Percentiles rank a stretch among this genome's conserved stretches.
phyloP scores from a whole-genome alignment of 2,888 invertebrate species.

The Machimus atricapillus region DNA sequence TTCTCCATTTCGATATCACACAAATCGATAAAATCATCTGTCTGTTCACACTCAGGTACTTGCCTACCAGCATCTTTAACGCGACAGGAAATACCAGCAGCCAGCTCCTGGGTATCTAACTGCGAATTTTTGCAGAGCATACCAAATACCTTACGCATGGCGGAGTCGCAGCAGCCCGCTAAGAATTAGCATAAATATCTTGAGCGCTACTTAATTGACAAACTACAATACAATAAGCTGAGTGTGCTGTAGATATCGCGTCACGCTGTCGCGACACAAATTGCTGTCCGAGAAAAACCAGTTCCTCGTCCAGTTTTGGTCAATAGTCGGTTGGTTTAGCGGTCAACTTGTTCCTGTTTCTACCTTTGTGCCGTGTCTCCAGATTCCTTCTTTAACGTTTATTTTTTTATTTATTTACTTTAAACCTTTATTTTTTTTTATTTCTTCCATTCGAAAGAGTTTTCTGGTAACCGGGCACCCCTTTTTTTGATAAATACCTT shows the following conservation, averaged over 20 bases:
- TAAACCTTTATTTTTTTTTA: background rate
- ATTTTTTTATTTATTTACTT: background rate
- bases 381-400: background rate
- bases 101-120: background rate
- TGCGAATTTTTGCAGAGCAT: background rate
- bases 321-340: conserved; percentile 24
- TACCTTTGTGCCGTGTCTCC: background rate
- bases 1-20: background rate
- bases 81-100: background rate
- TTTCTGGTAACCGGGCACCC: background rate
- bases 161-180: background rate
- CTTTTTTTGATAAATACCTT: background rate
- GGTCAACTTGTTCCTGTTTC: conserved; percentile 27
- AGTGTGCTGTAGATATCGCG: conserved; percentile 25
- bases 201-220: background rate
- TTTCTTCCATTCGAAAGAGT: background rate
- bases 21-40: background rate
- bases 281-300: conserved; percentile 30
- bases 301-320: conserved; percentile 30
- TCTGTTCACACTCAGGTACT: background rate
- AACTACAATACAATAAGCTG: conserved; percentile 4
- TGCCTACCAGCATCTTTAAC: background rate
- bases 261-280: conserved; percentile 24
- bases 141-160: background rate
- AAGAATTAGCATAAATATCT: conserved; percentile 18